Base-by-base conservation (phyloP, 2,888 invertebrate species). In the Andrena trimmerana region DNA sequence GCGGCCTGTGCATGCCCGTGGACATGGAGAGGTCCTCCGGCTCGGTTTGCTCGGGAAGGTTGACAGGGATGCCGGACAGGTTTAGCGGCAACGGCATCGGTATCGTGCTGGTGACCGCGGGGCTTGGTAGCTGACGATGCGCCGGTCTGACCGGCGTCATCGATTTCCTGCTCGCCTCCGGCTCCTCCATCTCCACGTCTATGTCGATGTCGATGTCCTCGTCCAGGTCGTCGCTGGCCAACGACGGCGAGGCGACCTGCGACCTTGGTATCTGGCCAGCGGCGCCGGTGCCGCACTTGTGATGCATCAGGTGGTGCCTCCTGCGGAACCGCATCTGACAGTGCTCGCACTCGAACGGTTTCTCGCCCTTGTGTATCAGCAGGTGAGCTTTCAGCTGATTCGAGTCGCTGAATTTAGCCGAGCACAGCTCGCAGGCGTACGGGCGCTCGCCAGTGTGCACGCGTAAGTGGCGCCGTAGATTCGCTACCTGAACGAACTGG, bases 401-500 rank as follows among this genome's bases (percentile, higher is more conserved):
- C 6, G 98, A 97, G 94, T 98, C 98, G 83, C 98, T 98, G 94
- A 98, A 98, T 87, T 97, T 96, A 52, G 97, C 97, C 7, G 97
- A 96, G 94, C 98, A 98, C 78, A 97, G 95, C 85, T 97, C 97
- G 94, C 98, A 98, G 13, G 97, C 96, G 94, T 98, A 98, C 0
- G 98, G 98, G 24, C 97, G 95, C 94, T 98, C 98, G 2, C 98
- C 98, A 0, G 98, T 98, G 94, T 98, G 98, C 0, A 98, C 98
- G 71, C 98, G 96, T 57, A 98, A 95, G 92, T 98, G 98, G 8
- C 98, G 96, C 6, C 98, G 95, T 52, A 98, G 95, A 93, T 98
- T 98, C 16, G 98, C 98, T 54, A 98, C 98, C 94, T 98, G 98
- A 52, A 98, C 98, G 94, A 98, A 98, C 92, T 98, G 97, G 2